Evolutionary conservation across 2,888 invertebrate species (phyloP).

Genomic region (Disparrhopalites patrizii): DNA sequence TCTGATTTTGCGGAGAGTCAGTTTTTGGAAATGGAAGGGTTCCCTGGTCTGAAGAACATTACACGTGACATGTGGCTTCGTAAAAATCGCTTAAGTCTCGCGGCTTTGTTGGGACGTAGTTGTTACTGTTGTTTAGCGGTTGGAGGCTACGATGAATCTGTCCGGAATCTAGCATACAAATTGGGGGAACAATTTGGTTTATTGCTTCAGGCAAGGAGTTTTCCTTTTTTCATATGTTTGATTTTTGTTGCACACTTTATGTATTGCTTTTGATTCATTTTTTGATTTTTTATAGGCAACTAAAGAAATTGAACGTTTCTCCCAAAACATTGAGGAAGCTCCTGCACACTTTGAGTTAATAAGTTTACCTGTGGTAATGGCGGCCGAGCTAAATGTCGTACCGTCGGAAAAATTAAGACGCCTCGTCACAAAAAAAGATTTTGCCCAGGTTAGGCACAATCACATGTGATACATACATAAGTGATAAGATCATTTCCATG

Average conservation of each 20-base stretch:
- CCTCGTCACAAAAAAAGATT: too few species aligned
- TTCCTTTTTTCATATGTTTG: neutral
- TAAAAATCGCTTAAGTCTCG: conserved; percentile 35
- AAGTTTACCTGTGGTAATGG: conserved; percentile 15
- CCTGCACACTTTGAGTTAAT: conserved; percentile 7
- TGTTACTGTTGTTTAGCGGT: conserved; percentile 36
- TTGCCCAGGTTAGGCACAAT: too few species aligned
- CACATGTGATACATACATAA: too few species aligned
- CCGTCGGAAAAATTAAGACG: too few species aligned
- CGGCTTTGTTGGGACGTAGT: conserved; percentile 37
- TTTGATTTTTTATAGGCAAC: neutral
- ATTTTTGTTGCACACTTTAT: neutral
- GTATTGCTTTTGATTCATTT: neutral
- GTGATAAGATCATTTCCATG: too few species aligned
- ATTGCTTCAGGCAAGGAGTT: conserved; percentile 33
- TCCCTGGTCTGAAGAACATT: neutral
- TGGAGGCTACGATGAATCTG: conserved; percentile 33
- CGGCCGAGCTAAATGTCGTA: too few species aligned
- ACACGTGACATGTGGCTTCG: conserved; percentile 32
- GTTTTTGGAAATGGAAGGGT: conserved; percentile 21
- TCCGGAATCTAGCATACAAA: conserved; percentile 32
- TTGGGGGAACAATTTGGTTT: conserved; percentile 40
- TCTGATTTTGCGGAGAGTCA: conserved; percentile 45
- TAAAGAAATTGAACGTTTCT: conserved; percentile 8
- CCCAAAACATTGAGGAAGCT: neutral